These are phyloP conservation scores for Periphyllus acericola DNA, from an alignment of 2,888 invertebrate species.

Conservation along the genomic window DNA sequence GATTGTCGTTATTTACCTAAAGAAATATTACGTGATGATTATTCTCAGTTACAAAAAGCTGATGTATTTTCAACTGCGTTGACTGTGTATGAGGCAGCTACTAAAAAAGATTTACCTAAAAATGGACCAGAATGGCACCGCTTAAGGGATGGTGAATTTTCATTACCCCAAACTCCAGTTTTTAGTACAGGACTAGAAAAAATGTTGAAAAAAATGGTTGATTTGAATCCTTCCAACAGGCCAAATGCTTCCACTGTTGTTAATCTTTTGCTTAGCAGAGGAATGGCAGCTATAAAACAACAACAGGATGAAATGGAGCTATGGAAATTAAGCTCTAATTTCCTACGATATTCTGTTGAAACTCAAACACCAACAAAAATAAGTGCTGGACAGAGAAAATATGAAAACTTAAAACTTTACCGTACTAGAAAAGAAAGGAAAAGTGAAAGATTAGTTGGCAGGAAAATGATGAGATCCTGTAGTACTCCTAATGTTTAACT, in stretches of 20 bases:
- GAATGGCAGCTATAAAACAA: slow-evolving; percentile 56
- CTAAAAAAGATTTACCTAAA: slow-evolving; percentile 85
- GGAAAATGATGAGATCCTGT: slow-evolving; percentile 73
- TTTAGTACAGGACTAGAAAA: slow-evolving; percentile 54
- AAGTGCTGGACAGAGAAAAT: slow-evolving; percentile 21
- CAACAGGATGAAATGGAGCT: slow-evolving; percentile 58
- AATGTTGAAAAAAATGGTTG: slow-evolving; percentile 77
- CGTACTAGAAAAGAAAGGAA: slow-evolving; percentile 49
- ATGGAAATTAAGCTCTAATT: slow-evolving; percentile 52
- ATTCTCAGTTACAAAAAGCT: slow-evolving; percentile 82
- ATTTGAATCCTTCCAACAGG: slow-evolving; percentile 78
- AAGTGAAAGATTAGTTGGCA: slow-evolving; percentile 70
- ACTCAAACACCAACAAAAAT: slow-evolving; percentile 43
- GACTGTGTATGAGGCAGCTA: slow-evolving; percentile 81
- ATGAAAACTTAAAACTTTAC: slow-evolving; percentile 39
- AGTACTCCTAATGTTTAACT: slow-evolving; percentile 72
- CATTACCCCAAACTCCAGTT: slow-evolving; percentile 80
- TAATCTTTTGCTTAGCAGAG: slow-evolving; percentile 54
- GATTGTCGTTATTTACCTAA: slow-evolving; percentile 90
- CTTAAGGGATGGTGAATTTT: slow-evolving; percentile 74
- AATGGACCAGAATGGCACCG: slow-evolving; percentile 90
- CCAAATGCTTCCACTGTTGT: slow-evolving; percentile 68
- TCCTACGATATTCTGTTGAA: slow-evolving; percentile 41
- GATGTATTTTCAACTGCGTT: slow-evolving; percentile 90
- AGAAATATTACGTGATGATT: slow-evolving; percentile 87